Evolutionary conservation across 2,797 vertebrate genomes (phyloP).

Genomic region (Sparus aurata): DNA sequence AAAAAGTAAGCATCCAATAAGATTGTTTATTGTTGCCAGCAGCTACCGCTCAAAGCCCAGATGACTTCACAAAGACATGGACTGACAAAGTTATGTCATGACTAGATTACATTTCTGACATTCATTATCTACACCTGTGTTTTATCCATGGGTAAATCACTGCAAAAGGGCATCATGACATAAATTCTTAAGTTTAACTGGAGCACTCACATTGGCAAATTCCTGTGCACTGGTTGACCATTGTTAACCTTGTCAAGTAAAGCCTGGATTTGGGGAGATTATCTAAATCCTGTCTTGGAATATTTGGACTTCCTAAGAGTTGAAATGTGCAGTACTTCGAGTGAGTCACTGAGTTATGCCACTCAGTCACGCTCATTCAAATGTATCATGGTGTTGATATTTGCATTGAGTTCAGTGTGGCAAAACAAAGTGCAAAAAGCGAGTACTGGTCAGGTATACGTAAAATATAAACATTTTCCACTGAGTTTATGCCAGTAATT

Average conservation of each 20-base stretch:
- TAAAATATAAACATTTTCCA: too few relatives aligned
- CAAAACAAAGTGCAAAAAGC: background rate
- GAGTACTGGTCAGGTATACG: conserved; percentile 3
- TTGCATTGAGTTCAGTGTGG: background rate
- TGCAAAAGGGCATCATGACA: background rate
- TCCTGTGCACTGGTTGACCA: conserved; percentile 1
- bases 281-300: conserved; percentile 35
- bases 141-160: background rate
- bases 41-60: background rate
- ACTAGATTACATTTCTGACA: background rate
- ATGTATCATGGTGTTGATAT: background rate
- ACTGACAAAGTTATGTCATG: background rate
- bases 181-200: background rate
- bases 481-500: too few relatives aligned
- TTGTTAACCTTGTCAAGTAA: conserved; percentile 28
- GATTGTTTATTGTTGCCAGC: background rate
- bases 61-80: background rate
- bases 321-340: conserved; percentile 23
- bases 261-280: conserved; percentile 30
- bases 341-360: conserved; percentile 18
- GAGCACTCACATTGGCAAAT: background rate
- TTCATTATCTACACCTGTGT: background rate
- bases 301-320: conserved; percentile 19
- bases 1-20: background rate
- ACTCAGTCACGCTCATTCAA: background rate